These are phyloP conservation scores for Nomada goodeniana DNA, from an alignment of 2,888 invertebrate genomes.

Conservation along the genomic window DNA sequence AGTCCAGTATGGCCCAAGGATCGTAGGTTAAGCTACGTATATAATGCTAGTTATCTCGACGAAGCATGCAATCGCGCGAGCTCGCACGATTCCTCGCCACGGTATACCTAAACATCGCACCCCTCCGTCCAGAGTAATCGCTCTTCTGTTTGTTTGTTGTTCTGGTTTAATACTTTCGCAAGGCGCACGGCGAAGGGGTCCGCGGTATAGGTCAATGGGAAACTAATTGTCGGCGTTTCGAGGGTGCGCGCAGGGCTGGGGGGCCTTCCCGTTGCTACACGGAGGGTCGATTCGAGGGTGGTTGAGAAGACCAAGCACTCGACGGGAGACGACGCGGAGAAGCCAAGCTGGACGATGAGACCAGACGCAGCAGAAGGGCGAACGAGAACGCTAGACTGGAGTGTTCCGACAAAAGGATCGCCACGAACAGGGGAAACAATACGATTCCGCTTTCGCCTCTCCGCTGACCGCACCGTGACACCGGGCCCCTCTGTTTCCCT, in stretches of 20 bases:
- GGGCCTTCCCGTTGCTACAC: conserved; percentile 59
- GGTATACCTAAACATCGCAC: conserved; percentile 17
- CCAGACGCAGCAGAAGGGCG: conserved; percentile 70
- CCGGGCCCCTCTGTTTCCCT: conserved; percentile 30
- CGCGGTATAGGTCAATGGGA: conserved; percentile 78
- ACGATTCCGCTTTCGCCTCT: conserved; percentile 56
- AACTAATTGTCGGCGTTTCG: conserved; percentile 79
- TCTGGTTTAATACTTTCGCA: conserved; percentile 69
- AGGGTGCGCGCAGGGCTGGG: conserved; percentile 60
- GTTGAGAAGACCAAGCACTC: conserved; percentile 79
- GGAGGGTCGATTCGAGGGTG: conserved; percentile 75
- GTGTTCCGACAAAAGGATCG: conserved; percentile 82
- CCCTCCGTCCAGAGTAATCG: conserved; percentile 52
- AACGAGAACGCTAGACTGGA: conserved; percentile 81
- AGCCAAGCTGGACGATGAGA: conserved; percentile 63
- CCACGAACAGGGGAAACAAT: conserved; percentile 81
- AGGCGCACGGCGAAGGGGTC: conserved; percentile 62
- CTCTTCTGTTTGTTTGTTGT: conserved; percentile 71
- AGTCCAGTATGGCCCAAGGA: background rate
- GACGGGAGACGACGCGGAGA: conserved; percentile 72
- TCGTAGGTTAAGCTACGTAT: background rate
- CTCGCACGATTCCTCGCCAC: conserved; percentile 36
- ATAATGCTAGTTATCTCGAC: background rate
- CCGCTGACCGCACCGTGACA: conserved; percentile 4
- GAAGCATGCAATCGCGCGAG: background rate